Base-by-base conservation (phyloP, 2,888 invertebrate species). In the Rhamphomyia laevipes region DNA sequence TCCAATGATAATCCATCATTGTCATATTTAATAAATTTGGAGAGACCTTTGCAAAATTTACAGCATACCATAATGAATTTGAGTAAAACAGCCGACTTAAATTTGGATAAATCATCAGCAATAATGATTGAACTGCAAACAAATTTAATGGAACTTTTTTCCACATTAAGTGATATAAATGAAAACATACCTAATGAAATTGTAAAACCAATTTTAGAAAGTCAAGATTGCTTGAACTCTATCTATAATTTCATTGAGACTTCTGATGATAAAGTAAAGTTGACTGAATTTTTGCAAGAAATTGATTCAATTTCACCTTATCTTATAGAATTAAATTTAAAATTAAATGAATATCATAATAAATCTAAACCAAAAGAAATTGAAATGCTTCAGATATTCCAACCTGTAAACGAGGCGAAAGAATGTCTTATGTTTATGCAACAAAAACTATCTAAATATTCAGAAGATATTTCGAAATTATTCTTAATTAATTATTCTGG, bases 231-330 rank as follows among this genome's bases (percentile, higher is more conserved):
- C 10, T 33, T 54, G 1, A 31, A 49, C 13, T 48, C 45, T 15
- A 27, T 46, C 4, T 51, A 44, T 42, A 52, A 45, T 42, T 54
- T 51, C 21, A 50, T 54, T 9, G 54, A 52, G 40, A 37, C 44
- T n/a, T 37, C 48, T 10, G 49, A 47, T 33, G 27, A 37, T 13
- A 35, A 46, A 27, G 37, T 52, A 5, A 48, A 47, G 35, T 30
- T 47, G n/a, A 38, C 50, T 15, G 68, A 68, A 51, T 53, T 68
- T 1, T 48, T 68, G 3, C 67, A 67, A 44, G 67, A 68, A 56
- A 58, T 67, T 4, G 67, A 68, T 53, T 55, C 56, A 40, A 55
- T 67, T 37, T 42, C 42, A n/a, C 27, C 42, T n/a, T 21, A 42
- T 42, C 21, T 42, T 7, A 23, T n/a, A 15, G 15, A 42, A 4